A percentile compares a stretch with the other conserved stretches of the same genome.
These are phyloP conservation scores for Erpornis zantholeuca DNA, from an alignment of 2,113 vertebrate genomes.

Conservation along the genomic window DNA sequence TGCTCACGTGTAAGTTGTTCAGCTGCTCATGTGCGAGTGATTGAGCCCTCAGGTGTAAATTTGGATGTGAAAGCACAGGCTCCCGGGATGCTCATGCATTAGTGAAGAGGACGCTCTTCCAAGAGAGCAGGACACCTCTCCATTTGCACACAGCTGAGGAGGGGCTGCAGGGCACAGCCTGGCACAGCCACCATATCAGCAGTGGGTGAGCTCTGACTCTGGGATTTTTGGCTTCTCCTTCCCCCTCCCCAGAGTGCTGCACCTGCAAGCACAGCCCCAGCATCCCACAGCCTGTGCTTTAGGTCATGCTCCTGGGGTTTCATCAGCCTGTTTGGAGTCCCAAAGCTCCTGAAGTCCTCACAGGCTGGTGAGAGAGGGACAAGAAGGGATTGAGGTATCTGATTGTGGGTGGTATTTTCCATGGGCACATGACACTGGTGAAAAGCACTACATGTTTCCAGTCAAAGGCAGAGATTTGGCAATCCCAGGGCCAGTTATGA, in stretches of 20 bases:
- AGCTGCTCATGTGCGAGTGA: background rate
- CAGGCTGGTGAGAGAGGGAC: background rate
- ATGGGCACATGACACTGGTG: background rate
- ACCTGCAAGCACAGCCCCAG: background rate
- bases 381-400: background rate
- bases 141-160: background rate
- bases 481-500: background rate
- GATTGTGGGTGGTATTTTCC: background rate
- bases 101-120: background rate
- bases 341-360: background rate
- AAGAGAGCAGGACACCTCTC: background rate
- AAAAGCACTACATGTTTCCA: background rate
- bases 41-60: background rate
- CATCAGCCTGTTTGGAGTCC: background rate
- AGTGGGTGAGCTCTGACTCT: background rate
- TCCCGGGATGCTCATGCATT: background rate
- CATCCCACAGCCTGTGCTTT: background rate
- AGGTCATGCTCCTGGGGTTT: background rate
- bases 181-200: background rate
- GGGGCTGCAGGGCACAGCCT: accelerated
- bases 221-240: background rate
- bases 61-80: background rate
- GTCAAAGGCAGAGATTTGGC: background rate
- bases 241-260: background rate
- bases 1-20: background rate